Base-by-base conservation (phyloP, 2,797 vertebrate species). In the Platyrinchus mystaceus region DNA sequence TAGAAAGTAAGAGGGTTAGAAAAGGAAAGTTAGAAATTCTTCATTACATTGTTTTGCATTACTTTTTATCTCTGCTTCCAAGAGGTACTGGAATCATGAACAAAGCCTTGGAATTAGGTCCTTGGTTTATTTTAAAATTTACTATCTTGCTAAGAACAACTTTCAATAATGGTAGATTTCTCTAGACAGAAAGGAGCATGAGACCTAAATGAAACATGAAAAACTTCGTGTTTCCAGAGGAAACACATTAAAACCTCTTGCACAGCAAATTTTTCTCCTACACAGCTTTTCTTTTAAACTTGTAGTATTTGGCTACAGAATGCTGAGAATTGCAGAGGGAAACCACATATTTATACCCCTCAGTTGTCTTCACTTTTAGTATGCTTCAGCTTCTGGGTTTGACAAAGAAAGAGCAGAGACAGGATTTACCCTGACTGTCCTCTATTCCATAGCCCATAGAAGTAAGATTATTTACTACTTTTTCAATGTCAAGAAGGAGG, bases 331-430 rank as follows among this genome's bases (percentile, higher is more conserved):
- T 80, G 41, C 17, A 64, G 23, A 16, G 20, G 20, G 14, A 76
- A 80, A 36, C 2, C 37, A 30, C 4, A 44, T 17, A 27, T 2
- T 37, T 34, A 14, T 3, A 66, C 0, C 3, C 5, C 8, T 47
- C 14, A 3, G 2, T 50, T 49, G 16, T 27, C 18, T 76, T 78
- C 50, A 19, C 13, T 36, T 84, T 67, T 39, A 59, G 10, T 37
- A 28, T 23, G 34, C 8, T 32, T 89, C 21, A 55, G 1, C n/a
- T 81, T 69, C 32, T 67, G 34, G 2, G 4, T 79, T 74, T 80
- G 43, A 50, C 8, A 60, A 89, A 88, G 34, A 47, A 74, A 53
- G 19, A 68, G 10, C 19, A 89, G 43, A 71, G 43, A 36, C 0
- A 37, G 37, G 6, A 70, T 84, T 85, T 66, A 59, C 18, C 5